Evolutionary conservation across 1,140 invertebrate genomes (phyloP), one percentile per base, ranked within the genome.

Genomic region (Monomorium pharaonis): DNA sequence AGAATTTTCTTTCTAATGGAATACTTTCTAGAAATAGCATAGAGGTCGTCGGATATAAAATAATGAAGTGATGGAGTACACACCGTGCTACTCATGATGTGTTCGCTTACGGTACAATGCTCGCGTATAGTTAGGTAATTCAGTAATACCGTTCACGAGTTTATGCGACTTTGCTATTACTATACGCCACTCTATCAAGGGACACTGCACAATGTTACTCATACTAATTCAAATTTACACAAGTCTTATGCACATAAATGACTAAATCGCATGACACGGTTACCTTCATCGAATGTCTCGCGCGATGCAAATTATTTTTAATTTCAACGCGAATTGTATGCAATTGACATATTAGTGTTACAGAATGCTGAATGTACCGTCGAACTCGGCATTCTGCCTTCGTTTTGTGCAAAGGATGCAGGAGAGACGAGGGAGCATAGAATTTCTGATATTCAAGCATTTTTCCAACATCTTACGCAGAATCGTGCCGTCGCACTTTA

Each of bases 1-100:
- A 47, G 78, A 83, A 83, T 74, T 83, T 83, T 83, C 78, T 83
- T 83, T 72, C 67, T 72, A 51, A 74, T 47, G 67, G n/a, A 83
- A 83, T 58, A 51, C 24, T 83, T 74, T 72, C 42, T 47, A 58
- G 78, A 83, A 83, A 83, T 47, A 58, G 18, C 24, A 58, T 51
- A 74, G n/a, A n/a, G 67, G n/a, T 83, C 37, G 63, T 81, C 37
- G 54, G 67, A 83, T 42, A 74, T 83, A 44, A 83, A 83, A 74
- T 83, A 83, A 83, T 74, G 67, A 83, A 83, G 27, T 83, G 78
- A 83, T 74, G 37, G 67, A 83, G 67, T 74, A 9, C n/a, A 44
- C 51, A 58, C 37, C 30, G 44, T 56, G 44, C 67, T 80, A 80
- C 62, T 72, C 16, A 56, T 14, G n/a, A 18, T 47, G 67, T 72